Evolutionary conservation across 2,113 vertebrate genomes (phyloP).

Genomic region (Podiceps cristatus): DNA sequence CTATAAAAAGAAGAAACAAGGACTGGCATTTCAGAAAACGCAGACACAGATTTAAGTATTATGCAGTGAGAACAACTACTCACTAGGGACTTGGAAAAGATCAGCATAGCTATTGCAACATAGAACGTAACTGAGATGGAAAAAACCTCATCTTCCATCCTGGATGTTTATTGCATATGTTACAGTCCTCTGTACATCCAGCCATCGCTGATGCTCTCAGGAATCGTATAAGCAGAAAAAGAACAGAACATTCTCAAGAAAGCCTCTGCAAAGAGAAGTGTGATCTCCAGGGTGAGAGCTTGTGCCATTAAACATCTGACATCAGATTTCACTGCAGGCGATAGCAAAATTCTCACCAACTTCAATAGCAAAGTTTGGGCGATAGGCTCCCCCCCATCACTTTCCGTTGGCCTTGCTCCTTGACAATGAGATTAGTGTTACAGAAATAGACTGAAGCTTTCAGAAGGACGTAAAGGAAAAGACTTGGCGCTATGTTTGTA

Average conservation of each 20-base stretch:
- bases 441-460: not conserved
- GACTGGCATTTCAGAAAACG: not conserved
- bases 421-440: not conserved
- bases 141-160: not conserved
- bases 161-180: not conserved
- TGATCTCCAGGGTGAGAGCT: not conserved
- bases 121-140: not conserved
- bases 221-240: not conserved
- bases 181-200: not conserved
- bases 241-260: constrained; percentile 42
- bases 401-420: not conserved
- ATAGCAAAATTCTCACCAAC: not conserved
- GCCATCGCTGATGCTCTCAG: not conserved
- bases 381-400: not conserved
- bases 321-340: not conserved
- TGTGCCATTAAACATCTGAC: not conserved
- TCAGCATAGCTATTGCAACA: not conserved
- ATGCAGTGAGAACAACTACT: not conserved
- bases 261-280: not conserved
- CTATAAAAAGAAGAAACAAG: not conserved
- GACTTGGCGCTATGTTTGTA: not conserved
- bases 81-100: not conserved
- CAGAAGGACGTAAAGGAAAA: not conserved
- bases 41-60: not conserved
- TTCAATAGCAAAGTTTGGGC: not conserved